Conservation (phyloP, 2,113 vertebrate genomes). For the Connochaetes taurinus region DNA sequence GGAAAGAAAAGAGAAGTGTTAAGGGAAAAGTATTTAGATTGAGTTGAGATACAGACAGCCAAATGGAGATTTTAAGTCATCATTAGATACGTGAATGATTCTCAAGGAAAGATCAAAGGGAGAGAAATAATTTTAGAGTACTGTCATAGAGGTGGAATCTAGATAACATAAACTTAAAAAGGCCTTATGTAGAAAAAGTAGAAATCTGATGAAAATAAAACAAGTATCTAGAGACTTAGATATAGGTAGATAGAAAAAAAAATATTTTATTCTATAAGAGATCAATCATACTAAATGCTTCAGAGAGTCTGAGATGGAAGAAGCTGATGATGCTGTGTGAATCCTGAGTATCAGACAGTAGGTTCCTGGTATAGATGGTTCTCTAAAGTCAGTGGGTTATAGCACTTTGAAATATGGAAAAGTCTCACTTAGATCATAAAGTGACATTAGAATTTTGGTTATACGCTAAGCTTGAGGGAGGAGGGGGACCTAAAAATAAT, state of each 20-base stretch:
- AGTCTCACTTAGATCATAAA: background rate
- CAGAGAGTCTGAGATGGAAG: background rate
- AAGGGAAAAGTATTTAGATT: background rate
- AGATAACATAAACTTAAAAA: background rate
- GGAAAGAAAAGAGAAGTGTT: background rate
- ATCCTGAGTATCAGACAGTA: background rate
- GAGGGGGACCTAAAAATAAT: background rate
- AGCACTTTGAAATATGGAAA: background rate
- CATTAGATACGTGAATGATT: background rate
- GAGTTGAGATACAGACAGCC: background rate
- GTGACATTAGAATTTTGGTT: background rate
- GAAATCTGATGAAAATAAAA: background rate
- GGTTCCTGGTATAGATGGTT: background rate
- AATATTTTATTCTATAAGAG: background rate
- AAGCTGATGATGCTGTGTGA: background rate
- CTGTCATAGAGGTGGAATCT: background rate
- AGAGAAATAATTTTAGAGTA: background rate
- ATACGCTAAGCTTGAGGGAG: background rate
- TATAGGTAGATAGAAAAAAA: background rate
- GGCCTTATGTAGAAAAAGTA: background rate
- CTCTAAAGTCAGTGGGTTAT: background rate
- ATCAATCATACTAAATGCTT: background rate
- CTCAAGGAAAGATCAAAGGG: background rate
- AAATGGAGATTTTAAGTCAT: background rate
- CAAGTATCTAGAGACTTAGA: background rate